A percentile compares a stretch with the other conserved stretches of the same genome.
phyloP scores from a whole-genome alignment of 2,797 vertebrate species.

The Huso huso region DNA sequence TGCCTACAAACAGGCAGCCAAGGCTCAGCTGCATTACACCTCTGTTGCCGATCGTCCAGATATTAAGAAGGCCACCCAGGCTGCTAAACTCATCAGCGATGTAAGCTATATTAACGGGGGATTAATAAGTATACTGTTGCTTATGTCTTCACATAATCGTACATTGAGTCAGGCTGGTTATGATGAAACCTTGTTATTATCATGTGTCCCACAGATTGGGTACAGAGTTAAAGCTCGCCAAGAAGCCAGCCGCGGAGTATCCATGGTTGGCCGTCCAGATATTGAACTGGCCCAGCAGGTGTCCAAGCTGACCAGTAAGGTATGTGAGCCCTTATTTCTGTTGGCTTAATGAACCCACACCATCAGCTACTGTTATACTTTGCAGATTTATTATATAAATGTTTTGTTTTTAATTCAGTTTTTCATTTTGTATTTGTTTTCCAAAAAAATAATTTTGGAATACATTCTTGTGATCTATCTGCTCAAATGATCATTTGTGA shows the following conservation, averaged over 20 bases:
- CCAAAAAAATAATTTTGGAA: too few species aligned
- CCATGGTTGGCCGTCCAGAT: constrained; percentile 81
- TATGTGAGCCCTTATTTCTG: constrained; percentile 36
- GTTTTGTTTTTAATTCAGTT: too few species aligned
- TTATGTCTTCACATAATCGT: too few species aligned
- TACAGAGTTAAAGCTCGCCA: constrained; percentile 86
- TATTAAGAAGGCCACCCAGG: constrained; percentile 89
- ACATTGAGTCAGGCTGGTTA: too few species aligned
- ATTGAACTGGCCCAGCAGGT: constrained; percentile 91
- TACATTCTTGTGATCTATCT: too few species aligned
- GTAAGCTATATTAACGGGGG: constrained; percentile 49
- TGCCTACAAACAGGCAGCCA: constrained; percentile 88
- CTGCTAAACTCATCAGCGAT: constrained; percentile 83
- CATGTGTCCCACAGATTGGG: constrained; percentile 64
- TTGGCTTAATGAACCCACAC: too few species aligned
- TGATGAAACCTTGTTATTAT: background rate
- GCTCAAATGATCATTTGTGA: too few species aligned
- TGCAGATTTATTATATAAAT: too few species aligned
- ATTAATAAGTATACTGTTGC: too few species aligned
- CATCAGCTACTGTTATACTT: too few species aligned
- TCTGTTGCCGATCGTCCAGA: constrained; percentile 84
- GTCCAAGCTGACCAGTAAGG: constrained; percentile 90
- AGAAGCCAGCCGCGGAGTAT: constrained; percentile 81
- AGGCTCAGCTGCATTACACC: constrained; percentile 83
- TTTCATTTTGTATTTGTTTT: too few species aligned